phyloP scores from a whole-genome alignment of 1,140 invertebrate species.

The Lethocerus indicus region DNA sequence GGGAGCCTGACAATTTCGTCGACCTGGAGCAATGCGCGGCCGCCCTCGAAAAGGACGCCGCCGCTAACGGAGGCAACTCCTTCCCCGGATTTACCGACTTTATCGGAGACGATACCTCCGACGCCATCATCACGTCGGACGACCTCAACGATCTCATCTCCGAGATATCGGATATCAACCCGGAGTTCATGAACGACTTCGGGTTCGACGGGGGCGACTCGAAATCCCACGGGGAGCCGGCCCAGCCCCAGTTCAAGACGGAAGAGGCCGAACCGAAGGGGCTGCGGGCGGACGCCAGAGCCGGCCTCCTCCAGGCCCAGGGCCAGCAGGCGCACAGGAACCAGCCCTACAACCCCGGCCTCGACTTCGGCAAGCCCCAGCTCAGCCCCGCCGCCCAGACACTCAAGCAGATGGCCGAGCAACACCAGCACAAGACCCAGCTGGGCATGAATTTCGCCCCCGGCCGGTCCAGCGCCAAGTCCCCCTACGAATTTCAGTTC shows the following conservation, averaged over 20 bases:
- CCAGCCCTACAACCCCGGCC: no score
- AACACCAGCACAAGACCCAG: slow-evolving; percentile 76
- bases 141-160: slow-evolving; percentile 77
- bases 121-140: slow-evolving; percentile 62
- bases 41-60: slow-evolving; percentile 60
- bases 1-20: slow-evolving; percentile 64
- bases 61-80: slow-evolving; percentile 39
- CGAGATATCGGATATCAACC: slow-evolving; percentile 64
- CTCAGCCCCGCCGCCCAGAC: slow-evolving; percentile 81
- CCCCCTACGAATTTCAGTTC: slow-evolving; percentile 19
- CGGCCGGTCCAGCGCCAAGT: slow-evolving; percentile 14
- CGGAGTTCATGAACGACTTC: slow-evolving; percentile 70
- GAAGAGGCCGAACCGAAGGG: not conserved
- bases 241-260: no score
- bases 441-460: slow-evolving; percentile 32
- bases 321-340: slow-evolving; percentile 1
- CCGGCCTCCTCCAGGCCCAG: no score
- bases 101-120: slow-evolving; percentile 59
- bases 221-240: no score
- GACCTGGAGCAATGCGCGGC: slow-evolving; percentile 63
- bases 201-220: slow-evolving; percentile 46
- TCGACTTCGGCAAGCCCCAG: slow-evolving; percentile 27
- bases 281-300: not conserved
- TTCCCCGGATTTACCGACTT: slow-evolving; percentile 63
- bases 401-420: slow-evolving; percentile 88